These are phyloP conservation scores for Hirudinaria manillensis DNA, from an alignment of 2,888 invertebrate genomes.

Conservation along the genomic window DNA sequence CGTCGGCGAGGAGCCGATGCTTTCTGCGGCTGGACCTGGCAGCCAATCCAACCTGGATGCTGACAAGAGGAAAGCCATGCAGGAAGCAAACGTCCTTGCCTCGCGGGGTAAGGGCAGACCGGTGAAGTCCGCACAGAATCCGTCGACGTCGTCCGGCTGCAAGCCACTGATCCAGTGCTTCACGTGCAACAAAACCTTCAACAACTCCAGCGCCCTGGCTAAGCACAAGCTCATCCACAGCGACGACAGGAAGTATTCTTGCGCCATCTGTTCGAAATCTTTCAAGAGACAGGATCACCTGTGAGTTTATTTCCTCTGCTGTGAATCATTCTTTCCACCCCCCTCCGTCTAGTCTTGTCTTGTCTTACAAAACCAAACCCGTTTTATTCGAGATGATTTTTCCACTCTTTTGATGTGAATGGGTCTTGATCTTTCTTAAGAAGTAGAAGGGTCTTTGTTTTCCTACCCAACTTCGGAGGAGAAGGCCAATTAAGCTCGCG, in stretches of 20 bases:
- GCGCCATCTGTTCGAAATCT: slow-evolving; percentile 89
- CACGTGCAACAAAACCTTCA: slow-evolving; percentile 92
- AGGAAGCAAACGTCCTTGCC: background rate
- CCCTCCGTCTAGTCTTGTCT: background rate
- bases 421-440: no score
- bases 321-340: background rate
- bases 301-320: slow-evolving; percentile 59
- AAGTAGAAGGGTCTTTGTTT: no score
- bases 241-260: slow-evolving; percentile 92
- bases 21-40: background rate
- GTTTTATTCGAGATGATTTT: no score
- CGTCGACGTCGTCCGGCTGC: slow-evolving; percentile 54
- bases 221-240: slow-evolving; percentile 86
- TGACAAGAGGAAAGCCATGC: background rate
- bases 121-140: slow-evolving; percentile 60
- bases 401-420: no score
- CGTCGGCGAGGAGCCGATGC: background rate
- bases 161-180: slow-evolving; percentile 57
- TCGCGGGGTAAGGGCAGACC: slow-evolving; percentile 65
- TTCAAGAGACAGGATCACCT: slow-evolving; percentile 97
- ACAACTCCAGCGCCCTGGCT: slow-evolving; percentile 87
- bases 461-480: no score
- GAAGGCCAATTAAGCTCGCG: no score
- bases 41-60: background rate
- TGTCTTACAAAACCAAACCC: background rate